Evolutionary conservation across 2,888 invertebrate genomes (phyloP).

Genomic region (Trichopria drosophilae): DNA sequence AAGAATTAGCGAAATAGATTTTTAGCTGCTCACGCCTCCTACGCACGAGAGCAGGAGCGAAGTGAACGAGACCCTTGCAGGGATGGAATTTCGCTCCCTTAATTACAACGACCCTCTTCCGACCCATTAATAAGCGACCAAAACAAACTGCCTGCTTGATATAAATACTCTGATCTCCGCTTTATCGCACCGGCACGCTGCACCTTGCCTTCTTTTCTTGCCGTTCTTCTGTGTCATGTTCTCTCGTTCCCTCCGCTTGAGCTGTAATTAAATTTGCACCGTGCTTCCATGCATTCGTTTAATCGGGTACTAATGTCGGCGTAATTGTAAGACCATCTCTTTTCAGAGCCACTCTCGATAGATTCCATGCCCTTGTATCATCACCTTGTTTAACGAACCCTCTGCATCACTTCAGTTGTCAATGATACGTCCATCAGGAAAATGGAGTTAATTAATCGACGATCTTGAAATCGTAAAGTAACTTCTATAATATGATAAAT

Average conservation of each 20-base stretch:
- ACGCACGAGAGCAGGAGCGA: conserved; percentile 6
- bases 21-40: no score
- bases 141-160: conserved; percentile 53
- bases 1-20: no score
- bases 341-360: no score
- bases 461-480: no score
- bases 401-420: no score
- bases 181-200: conserved; percentile 14
- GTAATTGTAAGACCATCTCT: conserved; percentile 56
- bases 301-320: conserved; percentile 52
- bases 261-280: conserved; percentile 55
- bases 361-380: no score
- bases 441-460: no score
- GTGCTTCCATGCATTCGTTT: conserved; percentile 47
- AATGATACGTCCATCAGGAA: no score
- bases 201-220: conserved; percentile 9
- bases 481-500: no score
- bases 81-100: conserved; percentile 48
- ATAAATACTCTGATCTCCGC: conserved; percentile 51
- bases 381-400: no score
- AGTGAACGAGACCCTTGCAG: background rate
- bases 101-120: conserved; percentile 51
- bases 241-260: conserved; percentile 28
- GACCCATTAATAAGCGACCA: conserved; percentile 54
- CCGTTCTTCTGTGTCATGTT: no score